These are phyloP conservation scores for Aphis craccivora DNA, from an alignment of 1,140 invertebrate genomes.

Conservation along the genomic window DNA sequence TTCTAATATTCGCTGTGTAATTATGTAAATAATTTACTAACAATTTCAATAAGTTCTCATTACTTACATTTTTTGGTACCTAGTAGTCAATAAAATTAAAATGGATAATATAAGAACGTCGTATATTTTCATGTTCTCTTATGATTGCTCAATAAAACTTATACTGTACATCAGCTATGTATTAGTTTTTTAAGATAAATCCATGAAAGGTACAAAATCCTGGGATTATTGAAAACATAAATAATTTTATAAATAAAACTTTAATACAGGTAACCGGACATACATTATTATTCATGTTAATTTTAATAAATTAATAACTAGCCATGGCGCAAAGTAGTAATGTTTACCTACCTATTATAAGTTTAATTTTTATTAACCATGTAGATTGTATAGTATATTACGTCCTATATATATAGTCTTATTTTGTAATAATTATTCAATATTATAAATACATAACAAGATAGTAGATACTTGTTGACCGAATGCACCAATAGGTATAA, in stretches of 20 bases:
- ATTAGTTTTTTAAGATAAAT: background rate
- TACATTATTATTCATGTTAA: background rate
- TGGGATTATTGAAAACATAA: background rate
- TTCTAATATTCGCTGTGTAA: background rate
- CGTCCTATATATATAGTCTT: background rate
- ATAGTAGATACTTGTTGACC: background rate
- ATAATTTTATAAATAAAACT: background rate
- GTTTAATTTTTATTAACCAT: background rate
- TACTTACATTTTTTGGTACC: background rate
- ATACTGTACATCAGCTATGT: background rate
- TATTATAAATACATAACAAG: constrained; percentile 1
- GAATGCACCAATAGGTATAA: background rate
- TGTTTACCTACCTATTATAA: background rate
- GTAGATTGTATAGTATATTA: background rate
- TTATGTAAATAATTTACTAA: background rate
- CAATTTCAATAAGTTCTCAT: background rate
- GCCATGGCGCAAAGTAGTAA: background rate
- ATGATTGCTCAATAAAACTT: background rate
- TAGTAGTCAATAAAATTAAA: background rate
- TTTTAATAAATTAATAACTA: background rate
- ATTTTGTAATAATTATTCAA: background rate
- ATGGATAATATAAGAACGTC: background rate
- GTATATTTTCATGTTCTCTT: background rate
- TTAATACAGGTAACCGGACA: background rate
- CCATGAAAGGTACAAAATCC: background rate